phyloP scores from a whole-genome alignment of 2,888 invertebrate genomes.

The Tenthredo mesomela region DNA sequence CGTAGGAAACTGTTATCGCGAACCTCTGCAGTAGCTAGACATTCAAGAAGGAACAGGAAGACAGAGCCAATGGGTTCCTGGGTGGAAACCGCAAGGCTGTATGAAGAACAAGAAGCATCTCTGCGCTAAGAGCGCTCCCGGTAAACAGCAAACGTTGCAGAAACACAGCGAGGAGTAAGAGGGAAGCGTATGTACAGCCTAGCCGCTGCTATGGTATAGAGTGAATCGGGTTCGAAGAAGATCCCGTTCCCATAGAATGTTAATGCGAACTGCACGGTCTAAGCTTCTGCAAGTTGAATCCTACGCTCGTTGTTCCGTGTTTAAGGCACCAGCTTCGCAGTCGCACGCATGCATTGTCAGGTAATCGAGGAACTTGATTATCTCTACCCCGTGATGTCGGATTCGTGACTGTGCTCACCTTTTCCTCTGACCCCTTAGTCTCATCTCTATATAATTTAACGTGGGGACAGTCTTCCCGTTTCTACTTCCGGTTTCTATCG shows the following conservation, averaged over 20 bases:
- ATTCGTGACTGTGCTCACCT: slow-evolving; percentile 39
- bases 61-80: neutral
- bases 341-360: slow-evolving; percentile 70
- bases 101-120: slow-evolving; percentile 49
- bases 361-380: slow-evolving; percentile 61
- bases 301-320: slow-evolving; percentile 33
- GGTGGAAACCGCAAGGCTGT: slow-evolving; percentile 34
- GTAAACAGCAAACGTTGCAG: slow-evolving; percentile 45
- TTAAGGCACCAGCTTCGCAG: slow-evolving; percentile 57
- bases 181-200: slow-evolving; percentile 18
- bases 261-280: slow-evolving; percentile 72
- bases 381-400: slow-evolving; percentile 39
- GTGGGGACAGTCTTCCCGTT: neutral
- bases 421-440: slow-evolving; percentile 46
- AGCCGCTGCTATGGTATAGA: neutral
- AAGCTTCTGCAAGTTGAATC: slow-evolving; percentile 51
- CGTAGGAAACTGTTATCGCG: slow-evolving; percentile 43
- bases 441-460: slow-evolving; percentile 44
- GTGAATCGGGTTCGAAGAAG: slow-evolving; percentile 60
- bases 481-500: slow-evolving; percentile 45
- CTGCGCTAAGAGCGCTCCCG: neutral
- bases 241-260: slow-evolving; percentile 77
- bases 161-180: slow-evolving; percentile 40
- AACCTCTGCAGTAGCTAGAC: neutral
- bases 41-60: neutral